Percentiles rank a stretch among this genome's conserved stretches.
Conservation (phyloP, 2,797 vertebrate species). For the Bradypodion ventrale region DNA sequence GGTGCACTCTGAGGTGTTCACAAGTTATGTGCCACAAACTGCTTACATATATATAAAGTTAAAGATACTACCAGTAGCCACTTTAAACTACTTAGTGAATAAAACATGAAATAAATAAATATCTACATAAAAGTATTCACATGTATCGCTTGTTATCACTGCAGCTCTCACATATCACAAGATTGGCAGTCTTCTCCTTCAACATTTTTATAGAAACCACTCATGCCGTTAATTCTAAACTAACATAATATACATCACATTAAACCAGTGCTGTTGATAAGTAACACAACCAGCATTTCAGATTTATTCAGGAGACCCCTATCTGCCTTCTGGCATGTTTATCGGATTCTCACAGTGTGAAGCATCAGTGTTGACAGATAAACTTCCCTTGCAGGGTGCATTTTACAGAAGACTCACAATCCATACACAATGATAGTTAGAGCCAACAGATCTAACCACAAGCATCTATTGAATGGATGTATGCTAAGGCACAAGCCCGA, state of each 20-base stretch:
- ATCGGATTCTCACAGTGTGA: not conserved
- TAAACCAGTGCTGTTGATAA: not conserved
- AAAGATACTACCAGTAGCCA: not conserved
- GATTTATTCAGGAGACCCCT: not conserved
- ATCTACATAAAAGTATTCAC: too few relatives aligned
- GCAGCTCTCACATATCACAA: not conserved
- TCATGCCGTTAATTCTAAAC: not conserved
- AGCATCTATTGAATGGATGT: not conserved
- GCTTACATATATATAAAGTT: too few relatives aligned
- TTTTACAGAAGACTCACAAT: not conserved
- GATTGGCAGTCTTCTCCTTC: not conserved
- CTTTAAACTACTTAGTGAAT: not conserved
- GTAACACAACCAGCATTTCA: not conserved
- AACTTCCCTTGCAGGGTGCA: not conserved
- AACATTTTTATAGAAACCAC: not conserved
- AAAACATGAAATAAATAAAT: too few relatives aligned
- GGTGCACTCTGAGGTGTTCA: too few relatives aligned
- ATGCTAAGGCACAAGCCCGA: not conserved
- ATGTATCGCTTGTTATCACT: not conserved
- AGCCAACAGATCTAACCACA: not conserved
- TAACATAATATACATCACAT: not conserved
- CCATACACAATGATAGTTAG: not conserved
- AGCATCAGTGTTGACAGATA: not conserved
- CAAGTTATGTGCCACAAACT: too few relatives aligned
- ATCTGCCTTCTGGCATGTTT: not conserved